Percentiles rank a stretch among this genome's conserved stretches.
phyloP scores from a whole-genome alignment of 2,888 invertebrate genomes.

The Phaedon cochleariae region DNA sequence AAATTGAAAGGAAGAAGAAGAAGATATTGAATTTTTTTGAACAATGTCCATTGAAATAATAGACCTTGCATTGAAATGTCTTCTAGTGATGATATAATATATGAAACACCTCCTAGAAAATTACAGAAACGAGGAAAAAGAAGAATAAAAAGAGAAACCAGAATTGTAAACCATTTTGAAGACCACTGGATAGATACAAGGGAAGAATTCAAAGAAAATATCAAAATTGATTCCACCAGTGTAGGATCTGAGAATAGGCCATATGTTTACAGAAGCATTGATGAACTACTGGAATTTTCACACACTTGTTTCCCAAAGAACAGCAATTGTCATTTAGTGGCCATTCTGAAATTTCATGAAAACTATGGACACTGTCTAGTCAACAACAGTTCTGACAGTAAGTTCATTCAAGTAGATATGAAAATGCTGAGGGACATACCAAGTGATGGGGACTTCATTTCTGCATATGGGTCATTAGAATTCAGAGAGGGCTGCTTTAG shows the following conservation, averaged over 20 bases:
- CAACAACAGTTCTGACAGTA: neutral
- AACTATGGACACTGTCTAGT: slow-evolving; percentile 17
- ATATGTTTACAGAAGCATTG: slow-evolving; percentile 26
- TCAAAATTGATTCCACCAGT: slow-evolving; percentile 13
- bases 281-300: slow-evolving; percentile 21
- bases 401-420: slow-evolving; percentile 24
- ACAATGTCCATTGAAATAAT: too few relatives aligned
- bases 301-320: slow-evolving; percentile 18
- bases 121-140: slow-evolving; percentile 5
- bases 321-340: slow-evolving; percentile 27
- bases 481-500: neutral
- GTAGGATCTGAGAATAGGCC: slow-evolving; percentile 21
- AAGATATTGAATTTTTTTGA: too few relatives aligned
- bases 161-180: slow-evolving; percentile 3
- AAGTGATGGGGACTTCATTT: slow-evolving; percentile 18
- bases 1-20: too few relatives aligned
- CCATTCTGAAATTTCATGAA: slow-evolving; percentile 13
- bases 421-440: slow-evolving; percentile 17
- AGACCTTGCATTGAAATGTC: too few relatives aligned
- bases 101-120: slow-evolving; percentile 17
- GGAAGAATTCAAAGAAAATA: neutral
- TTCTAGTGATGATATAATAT: slow-evolving; percentile 19
- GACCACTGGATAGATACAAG: slow-evolving; percentile 14
- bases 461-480: slow-evolving; percentile 31
- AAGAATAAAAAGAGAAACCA: neutral